Evolutionary conservation across 2,113 vertebrate genomes (phyloP).

Genomic region (Tachysurus vachellii): DNA sequence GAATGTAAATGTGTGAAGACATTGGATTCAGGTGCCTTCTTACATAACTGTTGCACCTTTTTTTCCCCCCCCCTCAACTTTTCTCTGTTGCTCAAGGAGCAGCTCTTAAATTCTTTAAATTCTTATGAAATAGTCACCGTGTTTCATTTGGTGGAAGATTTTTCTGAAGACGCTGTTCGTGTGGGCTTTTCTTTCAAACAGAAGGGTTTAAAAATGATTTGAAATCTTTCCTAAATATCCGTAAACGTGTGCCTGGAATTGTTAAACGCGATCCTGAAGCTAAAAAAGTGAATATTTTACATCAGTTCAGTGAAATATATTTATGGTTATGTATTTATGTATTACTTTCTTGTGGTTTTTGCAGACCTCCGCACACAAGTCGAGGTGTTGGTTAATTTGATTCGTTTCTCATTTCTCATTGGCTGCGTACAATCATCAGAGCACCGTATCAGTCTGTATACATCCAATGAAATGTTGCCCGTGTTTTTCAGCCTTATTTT

Average conservation of each 20-base stretch:
- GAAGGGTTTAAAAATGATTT: background rate
- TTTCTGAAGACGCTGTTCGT: background rate
- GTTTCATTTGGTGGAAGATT: background rate
- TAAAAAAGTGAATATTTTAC: background rate
- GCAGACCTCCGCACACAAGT: background rate
- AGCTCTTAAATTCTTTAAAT: background rate
- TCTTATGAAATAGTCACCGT: background rate
- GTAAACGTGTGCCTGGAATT: background rate
- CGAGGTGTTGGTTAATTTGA: background rate
- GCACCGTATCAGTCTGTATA: background rate
- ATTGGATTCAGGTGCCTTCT: background rate
- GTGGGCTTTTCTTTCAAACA: background rate
- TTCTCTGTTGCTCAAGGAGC: background rate
- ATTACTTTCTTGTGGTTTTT: background rate
- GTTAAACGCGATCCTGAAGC: background rate
- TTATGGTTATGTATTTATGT: background rate
- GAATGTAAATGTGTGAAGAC: background rate
- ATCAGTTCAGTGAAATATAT: background rate
- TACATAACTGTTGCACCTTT: background rate
- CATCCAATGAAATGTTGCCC: background rate
- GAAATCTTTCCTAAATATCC: background rate
- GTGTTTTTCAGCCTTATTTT: background rate
- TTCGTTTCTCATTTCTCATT: background rate
- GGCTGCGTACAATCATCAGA: background rate
- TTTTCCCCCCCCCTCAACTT: background rate